Percentiles rank a stretch among this genome's conserved stretches.
Conservation (phyloP, 2,888 invertebrate species). For the Malthinus seriepunctatus region DNA sequence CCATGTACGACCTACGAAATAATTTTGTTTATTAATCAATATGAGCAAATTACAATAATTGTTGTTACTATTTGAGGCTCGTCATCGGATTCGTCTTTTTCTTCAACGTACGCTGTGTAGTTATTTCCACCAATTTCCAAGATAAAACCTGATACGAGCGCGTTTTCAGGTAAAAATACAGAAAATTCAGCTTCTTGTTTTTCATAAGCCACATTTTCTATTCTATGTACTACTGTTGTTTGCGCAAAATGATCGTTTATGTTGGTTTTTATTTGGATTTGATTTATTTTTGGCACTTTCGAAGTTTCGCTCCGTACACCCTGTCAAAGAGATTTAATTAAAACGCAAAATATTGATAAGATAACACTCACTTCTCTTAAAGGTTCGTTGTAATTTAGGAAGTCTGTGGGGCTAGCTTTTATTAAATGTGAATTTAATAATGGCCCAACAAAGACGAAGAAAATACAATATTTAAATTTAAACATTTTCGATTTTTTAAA, state of each 20-base stretch:
- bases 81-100: conserved; percentile 60
- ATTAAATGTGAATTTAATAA: no score
- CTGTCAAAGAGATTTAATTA: neutral
- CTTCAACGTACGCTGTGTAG: conserved; percentile 67
- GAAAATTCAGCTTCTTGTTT: conserved; percentile 68
- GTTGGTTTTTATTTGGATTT: conserved; percentile 64
- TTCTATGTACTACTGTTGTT: conserved; percentile 66
- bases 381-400: neutral
- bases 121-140: conserved; percentile 67
- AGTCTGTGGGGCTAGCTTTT: no score
- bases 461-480: no score
- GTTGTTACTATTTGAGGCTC: conserved; percentile 42
- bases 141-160: conserved; percentile 69
- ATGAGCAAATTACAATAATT: neutral
- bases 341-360: neutral
- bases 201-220: conserved; percentile 62
- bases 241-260: conserved; percentile 69
- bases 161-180: conserved; percentile 69
- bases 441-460: no score
- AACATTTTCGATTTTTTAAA: no score
- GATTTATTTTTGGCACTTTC: conserved; percentile 56
- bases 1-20: conserved; percentile 59
- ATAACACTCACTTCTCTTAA: neutral
- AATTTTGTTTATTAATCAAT: neutral
- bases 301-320: neutral